Evolutionary conservation across 2,797 vertebrate species (phyloP), one percentile per base, ranked within the genome.

Genomic region (Sebastes taczanowskii): DNA sequence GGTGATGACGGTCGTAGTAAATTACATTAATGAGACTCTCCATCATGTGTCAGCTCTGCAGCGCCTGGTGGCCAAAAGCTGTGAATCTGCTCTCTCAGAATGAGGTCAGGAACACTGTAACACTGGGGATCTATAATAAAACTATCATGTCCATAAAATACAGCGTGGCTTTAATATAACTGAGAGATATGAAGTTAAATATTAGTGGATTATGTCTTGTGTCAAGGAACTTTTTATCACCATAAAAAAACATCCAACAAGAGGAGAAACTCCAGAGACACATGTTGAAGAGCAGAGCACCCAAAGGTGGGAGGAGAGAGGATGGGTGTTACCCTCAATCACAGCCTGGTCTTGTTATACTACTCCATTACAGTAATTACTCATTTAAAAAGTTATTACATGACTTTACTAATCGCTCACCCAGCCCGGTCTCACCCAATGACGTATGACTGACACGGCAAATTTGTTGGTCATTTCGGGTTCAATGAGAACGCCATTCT

Each of bases 1-100:
- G 25, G 80, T 71, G 80, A 90, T 86, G 87, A 89, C 73, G 79
- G 70, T 77, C 58, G 22, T 16, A 76, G 68, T 90, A 84, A 92
- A 91, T 91, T 86, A 85, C 77, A 88, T 86, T 85, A 91, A 88
- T 82, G 86, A 86, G 87, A 84, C 64, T 73, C 83, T 94, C 70
- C 7, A 82, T 91, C 87, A 84, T 85, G 70, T 65, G 78, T 74
- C 78, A 42, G 80, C 73, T 82, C 52, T 62, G 55, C n/a, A 61
- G 56, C 3, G 64, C 30, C 77, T 46, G 11, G 20, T 30, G 55
- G 74, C 69, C 73, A 72, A 67, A 66, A 83, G 67, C 30, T 22
- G 65, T 67, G 29, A 68, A 78, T 84, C 64, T 84, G 63, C 67
- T 82, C 67, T 53, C 16, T 32, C 9, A 63, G 20, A 84, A 85